Conservation (phyloP, 2,888 invertebrate species). For the Dynastes grantii region DNA sequence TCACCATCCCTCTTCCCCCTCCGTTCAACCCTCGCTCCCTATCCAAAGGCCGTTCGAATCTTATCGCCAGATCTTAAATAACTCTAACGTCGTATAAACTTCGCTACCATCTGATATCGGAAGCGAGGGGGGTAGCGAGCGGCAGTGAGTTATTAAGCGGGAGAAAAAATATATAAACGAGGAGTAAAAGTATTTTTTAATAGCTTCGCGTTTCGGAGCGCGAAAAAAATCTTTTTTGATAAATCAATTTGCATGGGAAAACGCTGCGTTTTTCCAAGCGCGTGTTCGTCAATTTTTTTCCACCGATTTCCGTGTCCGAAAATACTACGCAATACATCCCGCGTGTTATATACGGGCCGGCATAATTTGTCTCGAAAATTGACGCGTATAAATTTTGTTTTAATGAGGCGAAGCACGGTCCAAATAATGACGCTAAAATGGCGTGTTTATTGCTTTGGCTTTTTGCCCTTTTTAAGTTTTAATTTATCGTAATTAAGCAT, state of each 20-base stretch:
- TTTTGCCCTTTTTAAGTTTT: constrained; percentile 7
- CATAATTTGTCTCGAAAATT: constrained; percentile 33
- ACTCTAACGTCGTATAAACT: constrained; percentile 60
- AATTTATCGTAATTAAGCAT: constrained; percentile 6
- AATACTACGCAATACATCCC: background rate
- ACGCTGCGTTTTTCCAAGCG: background rate
- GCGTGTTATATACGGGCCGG: background rate
- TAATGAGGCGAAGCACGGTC: constrained; percentile 9
- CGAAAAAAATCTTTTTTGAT: constrained; percentile 19
- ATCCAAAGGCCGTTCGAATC: background rate
- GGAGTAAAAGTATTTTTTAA: constrained; percentile 42
- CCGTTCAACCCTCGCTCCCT: too few relatives aligned
- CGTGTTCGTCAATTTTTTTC: background rate
- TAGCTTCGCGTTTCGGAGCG: constrained; percentile 33
- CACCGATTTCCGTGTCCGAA: background rate
- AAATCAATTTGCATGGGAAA: constrained; percentile 35
- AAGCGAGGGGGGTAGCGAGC: constrained; percentile 42
- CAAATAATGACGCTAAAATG: constrained; percentile 16
- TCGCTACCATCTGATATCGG: constrained; percentile 56
- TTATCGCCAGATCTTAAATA: constrained; percentile 61
- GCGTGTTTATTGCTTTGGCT: constrained; percentile 51
- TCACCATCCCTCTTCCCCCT: constrained; percentile 49
- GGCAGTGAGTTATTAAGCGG: constrained; percentile 57
- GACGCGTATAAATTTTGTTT: constrained; percentile 41
- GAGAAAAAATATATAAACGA: constrained; percentile 41